A percentile compares a stretch with the other conserved stretches of the same genome.
These are phyloP conservation scores for Melinopterus prodromus DNA, from an alignment of 2,888 invertebrate genomes.

Conservation along the genomic window DNA sequence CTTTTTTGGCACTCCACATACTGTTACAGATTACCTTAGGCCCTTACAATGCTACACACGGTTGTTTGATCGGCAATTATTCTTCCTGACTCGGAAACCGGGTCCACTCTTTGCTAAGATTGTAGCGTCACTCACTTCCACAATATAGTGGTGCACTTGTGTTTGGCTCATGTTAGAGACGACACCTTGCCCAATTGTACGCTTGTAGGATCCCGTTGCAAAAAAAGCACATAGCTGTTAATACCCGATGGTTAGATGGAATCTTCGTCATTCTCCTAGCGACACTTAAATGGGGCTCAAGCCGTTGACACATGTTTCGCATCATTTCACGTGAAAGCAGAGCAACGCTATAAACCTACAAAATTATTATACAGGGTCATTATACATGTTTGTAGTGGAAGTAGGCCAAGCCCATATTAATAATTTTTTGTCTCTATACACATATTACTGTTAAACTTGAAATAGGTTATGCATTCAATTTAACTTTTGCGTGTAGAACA, in stretches of 20 bases:
- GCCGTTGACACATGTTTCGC: neutral
- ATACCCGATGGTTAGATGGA: neutral
- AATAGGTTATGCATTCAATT: too few relatives aligned
- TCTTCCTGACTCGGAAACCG: neutral
- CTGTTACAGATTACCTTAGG: too few relatives aligned
- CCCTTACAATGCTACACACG: too few relatives aligned
- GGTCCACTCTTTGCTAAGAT: neutral
- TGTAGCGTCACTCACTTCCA: neutral
- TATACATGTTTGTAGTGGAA: too few relatives aligned
- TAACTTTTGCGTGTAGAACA: too few relatives aligned
- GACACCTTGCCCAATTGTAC: neutral
- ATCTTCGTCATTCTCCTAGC: neutral
- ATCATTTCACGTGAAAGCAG: neutral
- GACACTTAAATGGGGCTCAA: neutral
- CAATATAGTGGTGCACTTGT: neutral
- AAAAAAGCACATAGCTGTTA: neutral
- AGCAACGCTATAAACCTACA: neutral
- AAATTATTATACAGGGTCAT: neutral
- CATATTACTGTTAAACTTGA: too few relatives aligned
- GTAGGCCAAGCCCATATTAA: too few relatives aligned
- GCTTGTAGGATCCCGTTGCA: neutral
- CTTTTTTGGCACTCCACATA: too few relatives aligned
- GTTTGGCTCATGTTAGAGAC: neutral
- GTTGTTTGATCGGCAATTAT: too few relatives aligned
- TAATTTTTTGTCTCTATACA: too few relatives aligned